These are phyloP conservation scores for Adelges cooleyi DNA, from an alignment of 1,140 invertebrate genomes.

Conservation along the genomic window DNA sequence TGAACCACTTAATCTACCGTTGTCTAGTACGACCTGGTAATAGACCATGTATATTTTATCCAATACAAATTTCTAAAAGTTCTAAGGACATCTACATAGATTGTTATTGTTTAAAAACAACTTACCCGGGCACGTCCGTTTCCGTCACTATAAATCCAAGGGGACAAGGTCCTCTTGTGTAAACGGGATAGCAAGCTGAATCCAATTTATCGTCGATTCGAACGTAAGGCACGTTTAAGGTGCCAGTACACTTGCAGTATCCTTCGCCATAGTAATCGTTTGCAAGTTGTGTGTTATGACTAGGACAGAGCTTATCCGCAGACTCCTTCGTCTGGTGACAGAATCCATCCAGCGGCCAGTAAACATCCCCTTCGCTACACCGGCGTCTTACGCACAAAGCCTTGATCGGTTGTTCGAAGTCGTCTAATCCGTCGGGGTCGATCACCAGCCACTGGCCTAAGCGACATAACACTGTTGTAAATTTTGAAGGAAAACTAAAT, in stretches of 20 bases:
- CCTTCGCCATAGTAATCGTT: not conserved
- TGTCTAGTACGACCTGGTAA: no score
- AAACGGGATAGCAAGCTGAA: not conserved
- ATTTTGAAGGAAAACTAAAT: no score
- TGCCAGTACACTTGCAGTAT: not conserved
- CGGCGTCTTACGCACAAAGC: not conserved
- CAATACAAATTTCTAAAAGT: no score
- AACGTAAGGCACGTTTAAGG: not conserved
- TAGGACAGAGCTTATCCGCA: not conserved
- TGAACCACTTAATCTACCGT: no score
- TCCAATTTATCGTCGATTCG: not conserved
- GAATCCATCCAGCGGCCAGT: conserved; percentile 6
- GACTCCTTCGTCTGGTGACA: not conserved
- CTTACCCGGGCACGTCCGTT: not conserved
- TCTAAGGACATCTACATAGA: not conserved
- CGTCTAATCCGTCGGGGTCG: not conserved
- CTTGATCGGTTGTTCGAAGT: not conserved
- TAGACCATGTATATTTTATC: no score
- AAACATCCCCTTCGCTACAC: conserved; percentile 4
- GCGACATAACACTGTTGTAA: no score
- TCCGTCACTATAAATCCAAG: not conserved
- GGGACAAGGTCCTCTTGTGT: not conserved
- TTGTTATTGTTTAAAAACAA: not conserved
- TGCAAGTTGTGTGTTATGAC: not conserved
- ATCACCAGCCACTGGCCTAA: conserved; percentile 17